These are phyloP conservation scores for Gymnarchus niloticus DNA, from an alignment of 2,113 vertebrate genomes.

Conservation along the genomic window DNA sequence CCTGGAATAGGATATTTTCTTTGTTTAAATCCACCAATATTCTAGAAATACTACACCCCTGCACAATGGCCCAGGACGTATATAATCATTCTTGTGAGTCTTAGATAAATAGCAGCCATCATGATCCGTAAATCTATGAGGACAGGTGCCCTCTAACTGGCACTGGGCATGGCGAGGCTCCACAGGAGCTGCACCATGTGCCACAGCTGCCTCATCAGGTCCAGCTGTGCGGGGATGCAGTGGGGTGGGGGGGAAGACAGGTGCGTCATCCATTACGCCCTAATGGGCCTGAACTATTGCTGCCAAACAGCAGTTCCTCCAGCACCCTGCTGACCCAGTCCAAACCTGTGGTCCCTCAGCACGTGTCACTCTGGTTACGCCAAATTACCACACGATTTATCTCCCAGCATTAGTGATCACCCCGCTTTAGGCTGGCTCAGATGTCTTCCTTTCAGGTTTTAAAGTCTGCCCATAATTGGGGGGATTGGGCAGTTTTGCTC, in stretches of 20 bases:
- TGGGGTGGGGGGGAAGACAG: constrained; percentile 34
- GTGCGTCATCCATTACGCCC: constrained; percentile 47
- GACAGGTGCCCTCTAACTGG: constrained; percentile 14
- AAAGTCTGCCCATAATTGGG: background rate
- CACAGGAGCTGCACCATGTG: constrained; percentile 28
- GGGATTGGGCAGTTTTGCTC: background rate
- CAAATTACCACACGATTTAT: background rate
- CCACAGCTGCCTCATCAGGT: constrained; percentile 16
- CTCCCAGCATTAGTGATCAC: background rate
- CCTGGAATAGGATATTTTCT: background rate
- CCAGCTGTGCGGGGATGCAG: constrained; percentile 25
- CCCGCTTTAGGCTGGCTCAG: background rate
- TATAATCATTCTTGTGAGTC: too few species aligned
- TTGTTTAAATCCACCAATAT: background rate
- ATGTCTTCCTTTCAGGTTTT: background rate
- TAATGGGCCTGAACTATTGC: constrained; percentile 46
- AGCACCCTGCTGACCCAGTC: constrained; percentile 18
- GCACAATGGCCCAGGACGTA: background rate
- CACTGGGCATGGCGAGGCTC: background rate
- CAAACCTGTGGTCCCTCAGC: background rate
- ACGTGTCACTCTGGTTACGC: background rate
- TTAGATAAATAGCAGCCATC: constrained; percentile 17
- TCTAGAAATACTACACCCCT: background rate
- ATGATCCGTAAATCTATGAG: constrained; percentile 8
- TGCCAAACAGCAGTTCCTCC: background rate